A percentile compares a stretch with the other conserved stretches of the same genome.
These are phyloP conservation scores for Troides aeacus DNA, from an alignment of 2,888 invertebrate genomes.

Conservation along the genomic window DNA sequence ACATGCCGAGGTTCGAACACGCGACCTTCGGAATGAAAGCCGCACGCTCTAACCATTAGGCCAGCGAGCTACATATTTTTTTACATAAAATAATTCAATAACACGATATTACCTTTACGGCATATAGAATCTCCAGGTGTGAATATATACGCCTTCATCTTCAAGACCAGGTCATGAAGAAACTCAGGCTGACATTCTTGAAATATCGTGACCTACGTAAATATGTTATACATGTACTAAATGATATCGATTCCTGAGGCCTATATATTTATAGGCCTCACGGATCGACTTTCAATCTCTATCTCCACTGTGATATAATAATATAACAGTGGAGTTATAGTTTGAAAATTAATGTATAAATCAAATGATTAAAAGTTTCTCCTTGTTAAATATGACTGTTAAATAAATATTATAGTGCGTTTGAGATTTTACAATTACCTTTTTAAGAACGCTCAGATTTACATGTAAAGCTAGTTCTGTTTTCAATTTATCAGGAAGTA, in stretches of 20 bases:
- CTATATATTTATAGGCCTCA: no score
- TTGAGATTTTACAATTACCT: constrained; percentile 78
- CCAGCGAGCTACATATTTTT: no score
- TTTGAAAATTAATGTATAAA: background rate
- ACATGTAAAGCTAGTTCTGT: constrained; percentile 97
- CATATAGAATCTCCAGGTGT: constrained; percentile 98
- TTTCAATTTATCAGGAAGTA: constrained; percentile 97
- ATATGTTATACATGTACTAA: background rate
- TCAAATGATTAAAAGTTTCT: background rate
- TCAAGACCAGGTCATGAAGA: constrained; percentile 96
- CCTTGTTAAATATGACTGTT: no score
- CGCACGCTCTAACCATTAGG: no score
- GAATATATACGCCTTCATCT: constrained; percentile 99
- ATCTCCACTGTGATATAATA: no score
- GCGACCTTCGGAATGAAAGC: no score
- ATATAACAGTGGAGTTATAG: no score
- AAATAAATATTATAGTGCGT: no score
- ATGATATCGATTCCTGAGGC: background rate
- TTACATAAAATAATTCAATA: background rate
- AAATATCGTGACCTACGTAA: constrained; percentile 91
- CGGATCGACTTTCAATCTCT: no score
- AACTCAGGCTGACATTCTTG: constrained; percentile 99
- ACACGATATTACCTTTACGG: constrained; percentile 84
- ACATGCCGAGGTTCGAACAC: no score
- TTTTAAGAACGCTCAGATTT: constrained; percentile 95